A percentile compares a stretch with the other conserved stretches of the same genome.
These are phyloP conservation scores for Troides aeacus DNA, from an alignment of 2,888 invertebrate species.

Conservation along the genomic window DNA sequence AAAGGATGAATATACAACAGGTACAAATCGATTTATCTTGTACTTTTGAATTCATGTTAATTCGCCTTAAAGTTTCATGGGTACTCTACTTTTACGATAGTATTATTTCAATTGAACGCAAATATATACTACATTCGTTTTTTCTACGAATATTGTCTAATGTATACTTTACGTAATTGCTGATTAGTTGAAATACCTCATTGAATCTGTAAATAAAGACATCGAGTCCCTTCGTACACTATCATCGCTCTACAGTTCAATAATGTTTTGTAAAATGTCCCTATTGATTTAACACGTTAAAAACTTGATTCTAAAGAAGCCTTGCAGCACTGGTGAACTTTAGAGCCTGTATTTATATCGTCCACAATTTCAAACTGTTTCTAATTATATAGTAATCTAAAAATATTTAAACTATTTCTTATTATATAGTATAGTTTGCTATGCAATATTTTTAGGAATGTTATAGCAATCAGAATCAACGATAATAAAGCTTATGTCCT, in stretches of 20 bases:
- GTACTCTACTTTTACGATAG: not conserved
- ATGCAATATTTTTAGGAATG: too few relatives aligned
- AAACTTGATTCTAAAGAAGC: too few relatives aligned
- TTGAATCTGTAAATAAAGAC: not conserved
- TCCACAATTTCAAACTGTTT: too few relatives aligned
- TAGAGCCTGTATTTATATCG: too few relatives aligned
- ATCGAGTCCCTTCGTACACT: slow-evolving; percentile 43
- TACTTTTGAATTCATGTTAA: not conserved
- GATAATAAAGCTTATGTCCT: too few relatives aligned
- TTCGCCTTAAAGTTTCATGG: not conserved
- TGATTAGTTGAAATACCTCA: not conserved
- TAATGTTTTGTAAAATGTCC: slow-evolving; percentile 40
- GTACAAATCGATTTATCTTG: not conserved
- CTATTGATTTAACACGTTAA: too few relatives aligned
- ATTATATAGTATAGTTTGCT: too few relatives aligned
- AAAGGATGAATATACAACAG: not conserved
- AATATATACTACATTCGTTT: not conserved
- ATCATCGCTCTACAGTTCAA: slow-evolving; percentile 55
- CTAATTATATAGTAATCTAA: too few relatives aligned
- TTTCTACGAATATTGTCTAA: not conserved
- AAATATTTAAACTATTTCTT: too few relatives aligned
- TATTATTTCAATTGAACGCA: not conserved
- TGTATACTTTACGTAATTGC: not conserved
- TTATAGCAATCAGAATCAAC: too few relatives aligned
- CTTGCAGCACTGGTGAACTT: too few relatives aligned